A percentile compares a stretch with the other conserved stretches of the same genome.
These are phyloP conservation scores for Dorcus hopei DNA, from an alignment of 2,888 invertebrate species.

Conservation along the genomic window DNA sequence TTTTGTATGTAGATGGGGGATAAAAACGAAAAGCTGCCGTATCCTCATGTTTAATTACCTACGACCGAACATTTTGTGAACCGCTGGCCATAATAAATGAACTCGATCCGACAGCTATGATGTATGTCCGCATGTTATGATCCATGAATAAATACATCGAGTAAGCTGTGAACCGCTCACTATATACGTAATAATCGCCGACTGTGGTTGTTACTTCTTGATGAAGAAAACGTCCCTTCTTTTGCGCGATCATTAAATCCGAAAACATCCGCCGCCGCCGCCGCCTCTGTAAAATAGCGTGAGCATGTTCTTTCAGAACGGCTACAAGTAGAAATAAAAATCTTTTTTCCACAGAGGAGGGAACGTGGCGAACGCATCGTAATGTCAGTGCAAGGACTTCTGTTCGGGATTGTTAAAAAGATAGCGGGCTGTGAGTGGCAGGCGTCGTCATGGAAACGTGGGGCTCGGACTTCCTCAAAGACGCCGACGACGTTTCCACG, in stretches of 20 bases:
- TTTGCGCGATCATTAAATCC: slow-evolving; percentile 17
- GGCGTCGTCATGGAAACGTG: slow-evolving; percentile 31
- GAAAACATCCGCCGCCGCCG: slow-evolving; percentile 9
- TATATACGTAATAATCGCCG: slow-evolving; percentile 23
- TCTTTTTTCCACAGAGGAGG: slow-evolving; percentile 7
- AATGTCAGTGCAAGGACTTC: slow-evolving; percentile 23
- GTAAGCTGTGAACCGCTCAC: slow-evolving; percentile 26
- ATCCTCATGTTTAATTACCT: neutral
- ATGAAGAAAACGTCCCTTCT: neutral
- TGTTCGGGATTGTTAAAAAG: slow-evolving; percentile 29
- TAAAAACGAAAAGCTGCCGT: too few relatives aligned
- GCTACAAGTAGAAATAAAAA: slow-evolving; percentile 18
- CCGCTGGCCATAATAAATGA: slow-evolving; percentile 37
- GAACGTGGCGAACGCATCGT: slow-evolving; percentile 20
- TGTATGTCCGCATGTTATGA: slow-evolving; percentile 42
- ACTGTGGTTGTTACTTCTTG: too few relatives aligned
- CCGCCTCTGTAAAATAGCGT: slow-evolving; percentile 15
- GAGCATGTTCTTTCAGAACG: slow-evolving; percentile 17
- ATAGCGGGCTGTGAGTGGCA: slow-evolving; percentile 34
- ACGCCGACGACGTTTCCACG: slow-evolving; percentile 27
- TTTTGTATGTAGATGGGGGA: too few relatives aligned
- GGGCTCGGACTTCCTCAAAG: slow-evolving; percentile 34
- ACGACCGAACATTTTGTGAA: slow-evolving; percentile 5
- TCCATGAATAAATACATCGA: slow-evolving; percentile 39
- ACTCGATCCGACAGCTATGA: slow-evolving; percentile 41